A percentile compares a stretch with the other conserved stretches of the same genome.
phyloP scores from a whole-genome alignment of 2,797 vertebrate species.

The Pseudochaenichthys georgianus region DNA sequence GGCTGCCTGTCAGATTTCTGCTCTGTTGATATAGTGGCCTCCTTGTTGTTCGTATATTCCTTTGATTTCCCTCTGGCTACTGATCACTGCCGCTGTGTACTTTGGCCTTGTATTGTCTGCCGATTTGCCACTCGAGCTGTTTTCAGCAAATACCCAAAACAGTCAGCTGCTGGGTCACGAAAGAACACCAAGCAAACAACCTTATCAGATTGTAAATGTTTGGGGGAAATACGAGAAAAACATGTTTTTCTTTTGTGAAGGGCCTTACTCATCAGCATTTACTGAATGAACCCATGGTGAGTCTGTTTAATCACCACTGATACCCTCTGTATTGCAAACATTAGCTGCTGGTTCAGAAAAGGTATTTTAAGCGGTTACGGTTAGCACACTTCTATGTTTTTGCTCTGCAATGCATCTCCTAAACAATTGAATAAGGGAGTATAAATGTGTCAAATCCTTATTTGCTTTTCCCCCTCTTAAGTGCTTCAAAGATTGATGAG shows the following conservation, averaged over 20 bases:
- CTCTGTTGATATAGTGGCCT: slow-evolving; percentile 34
- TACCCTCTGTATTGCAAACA: slow-evolving; percentile 25
- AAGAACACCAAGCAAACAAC: slow-evolving; percentile 9
- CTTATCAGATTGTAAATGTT: slow-evolving; percentile 13
- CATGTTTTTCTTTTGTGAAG: not conserved
- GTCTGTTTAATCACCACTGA: slow-evolving; percentile 2
- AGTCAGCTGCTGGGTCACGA: not conserved
- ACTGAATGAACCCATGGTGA: not conserved
- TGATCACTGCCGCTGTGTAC: slow-evolving; percentile 32
- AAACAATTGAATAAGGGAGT: not conserved
- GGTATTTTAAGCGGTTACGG: not conserved
- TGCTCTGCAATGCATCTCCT: not conserved
- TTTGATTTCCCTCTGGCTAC: slow-evolving; percentile 19
- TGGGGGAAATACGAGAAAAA: not conserved
- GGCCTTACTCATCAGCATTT: slow-evolving; percentile 3
- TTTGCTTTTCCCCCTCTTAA: slow-evolving; percentile 52
- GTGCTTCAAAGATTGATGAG: slow-evolving; percentile 90
- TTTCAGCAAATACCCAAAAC: slow-evolving; percentile 20
- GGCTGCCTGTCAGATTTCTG: slow-evolving; percentile 27
- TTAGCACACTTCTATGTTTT: not conserved
- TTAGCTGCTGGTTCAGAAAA: not conserved
- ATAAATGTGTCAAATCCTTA: not conserved
- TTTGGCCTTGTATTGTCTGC: slow-evolving; percentile 31
- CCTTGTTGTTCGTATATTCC: slow-evolving; percentile 3
- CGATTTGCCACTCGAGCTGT: slow-evolving; percentile 1